Evolutionary conservation across 1,140 invertebrate genomes (phyloP), one percentile per base, ranked within the genome.

Genomic region (Drosophila athabasca): DNA sequence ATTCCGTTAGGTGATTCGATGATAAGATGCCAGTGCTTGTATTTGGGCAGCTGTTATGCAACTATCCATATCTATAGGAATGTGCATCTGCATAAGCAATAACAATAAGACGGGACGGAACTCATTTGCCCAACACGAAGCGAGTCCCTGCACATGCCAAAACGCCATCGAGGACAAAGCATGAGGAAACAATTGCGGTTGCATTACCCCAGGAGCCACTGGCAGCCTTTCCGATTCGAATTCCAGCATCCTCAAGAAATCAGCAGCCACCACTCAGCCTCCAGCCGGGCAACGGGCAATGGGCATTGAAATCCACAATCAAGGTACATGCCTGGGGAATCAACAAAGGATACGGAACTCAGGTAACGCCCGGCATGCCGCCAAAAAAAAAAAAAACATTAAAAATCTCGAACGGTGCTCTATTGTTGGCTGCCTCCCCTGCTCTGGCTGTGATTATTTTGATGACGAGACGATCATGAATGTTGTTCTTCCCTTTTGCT

Each of bases 81-180:
- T 83, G 50, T 60, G 79, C 79, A 82, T 82, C 64, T 78, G 79
- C 69, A 83, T 78, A 60, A 51, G 35, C 52, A 3, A 53, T 22
- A 41, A 52, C 75, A 60, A 51, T 13, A 66, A 51, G 26, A 48
- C 46, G 43, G 49, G 51, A 52, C 53, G 26, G 61, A 65, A 79
- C 80, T 84, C 76, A 83, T 79, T 76, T 84, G 54, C 46, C 70
- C 66, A 66, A 59, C 45, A 61, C 62, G 29, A 57, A 60, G 44
- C 31, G 65, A 81, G 75, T 85, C 57, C 46, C 57, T 84, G 84
- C 84, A 88, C 84, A 88, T 88, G 84, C 80, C 74, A 89, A 90
- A 76, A 90, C 76, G 77, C 64, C 65, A 68, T 35, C n/a, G 65
- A 52, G 49, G 61, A 75, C 74, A 74, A 79, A 39, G 69, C 44